These are phyloP conservation scores for Rotaria socialis DNA, from an alignment of 2,888 invertebrate species.

Conservation along the genomic window DNA sequence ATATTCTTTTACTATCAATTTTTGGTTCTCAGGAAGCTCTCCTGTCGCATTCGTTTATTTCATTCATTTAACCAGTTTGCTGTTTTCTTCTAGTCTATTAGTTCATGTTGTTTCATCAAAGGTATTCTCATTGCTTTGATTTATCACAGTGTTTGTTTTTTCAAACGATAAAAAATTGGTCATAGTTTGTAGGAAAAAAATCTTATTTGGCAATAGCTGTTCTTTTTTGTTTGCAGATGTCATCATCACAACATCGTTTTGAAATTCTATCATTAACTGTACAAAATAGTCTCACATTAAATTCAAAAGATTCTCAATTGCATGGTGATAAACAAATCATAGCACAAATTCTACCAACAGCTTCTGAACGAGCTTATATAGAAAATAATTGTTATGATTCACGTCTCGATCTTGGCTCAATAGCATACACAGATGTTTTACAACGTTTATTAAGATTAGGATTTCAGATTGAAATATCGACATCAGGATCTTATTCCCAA, in stretches of 20 bases:
- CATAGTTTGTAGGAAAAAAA: not conserved
- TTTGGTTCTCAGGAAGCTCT: not conserved
- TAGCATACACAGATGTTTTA: slow-evolving; percentile 11
- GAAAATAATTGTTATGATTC: not conserved
- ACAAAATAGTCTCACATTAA: not conserved
- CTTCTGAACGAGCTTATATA: not conserved
- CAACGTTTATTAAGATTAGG: slow-evolving; percentile 28
- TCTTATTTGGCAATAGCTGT: not conserved
- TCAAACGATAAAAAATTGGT: not conserved
- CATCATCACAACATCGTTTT: not conserved
- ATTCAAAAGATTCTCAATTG: slow-evolving; percentile 8
- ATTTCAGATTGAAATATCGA: slow-evolving; percentile 16
- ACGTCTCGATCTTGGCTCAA: not conserved
- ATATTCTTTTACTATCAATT: not conserved
- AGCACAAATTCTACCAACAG: not conserved
- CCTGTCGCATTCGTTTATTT: not conserved
- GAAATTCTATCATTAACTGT: not conserved
- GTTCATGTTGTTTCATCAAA: not conserved
- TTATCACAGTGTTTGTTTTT: not conserved
- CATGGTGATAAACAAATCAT: slow-evolving; percentile 21
- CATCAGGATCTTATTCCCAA: not conserved
- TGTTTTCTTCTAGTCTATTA: slow-evolving; percentile 2
- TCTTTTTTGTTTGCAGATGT: not conserved
- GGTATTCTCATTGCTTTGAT: not conserved
- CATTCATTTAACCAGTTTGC: not conserved